Conservation (phyloP, 2,113 vertebrate species). For the Mormyrus iriodes region DNA sequence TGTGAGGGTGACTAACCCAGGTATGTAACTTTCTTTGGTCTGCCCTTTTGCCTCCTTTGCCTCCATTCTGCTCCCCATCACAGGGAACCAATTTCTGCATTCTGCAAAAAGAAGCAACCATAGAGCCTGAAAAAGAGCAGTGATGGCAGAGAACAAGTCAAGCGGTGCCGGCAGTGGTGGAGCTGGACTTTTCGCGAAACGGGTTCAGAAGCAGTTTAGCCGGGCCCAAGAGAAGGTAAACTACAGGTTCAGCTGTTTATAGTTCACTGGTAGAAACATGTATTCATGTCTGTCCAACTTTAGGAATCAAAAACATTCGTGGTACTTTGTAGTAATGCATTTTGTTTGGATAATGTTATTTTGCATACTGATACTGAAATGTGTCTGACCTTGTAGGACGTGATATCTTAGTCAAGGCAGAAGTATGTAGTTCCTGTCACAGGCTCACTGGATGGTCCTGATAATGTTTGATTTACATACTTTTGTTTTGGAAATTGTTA, state of each 20-base stretch:
- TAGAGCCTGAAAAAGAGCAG: constrained; percentile 24
- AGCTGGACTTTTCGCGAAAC: constrained; percentile 80
- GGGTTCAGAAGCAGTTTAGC: constrained; percentile 82
- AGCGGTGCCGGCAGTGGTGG: constrained; percentile 61
- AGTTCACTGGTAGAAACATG: background rate
- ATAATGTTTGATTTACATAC: background rate
- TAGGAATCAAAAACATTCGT: background rate
- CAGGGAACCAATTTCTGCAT: constrained; percentile 21
- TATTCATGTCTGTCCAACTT: background rate
- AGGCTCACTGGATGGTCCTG: background rate
- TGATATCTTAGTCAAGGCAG: background rate
- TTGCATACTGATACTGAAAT: background rate
- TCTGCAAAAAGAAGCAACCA: constrained; percentile 39
- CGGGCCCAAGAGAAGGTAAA: constrained; percentile 90
- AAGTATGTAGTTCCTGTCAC: background rate
- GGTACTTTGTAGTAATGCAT: background rate
- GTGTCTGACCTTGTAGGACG: background rate
- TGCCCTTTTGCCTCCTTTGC: background rate
- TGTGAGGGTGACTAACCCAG: background rate
- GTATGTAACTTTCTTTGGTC: background rate
- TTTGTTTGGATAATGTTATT: background rate
- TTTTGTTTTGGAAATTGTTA: background rate
- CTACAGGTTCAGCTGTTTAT: background rate
- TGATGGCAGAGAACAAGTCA: constrained; percentile 81
- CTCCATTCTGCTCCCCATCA: constrained; percentile 19